phyloP scores from a whole-genome alignment of 2,113 vertebrate genomes.

The Carettochelys insculpta region DNA sequence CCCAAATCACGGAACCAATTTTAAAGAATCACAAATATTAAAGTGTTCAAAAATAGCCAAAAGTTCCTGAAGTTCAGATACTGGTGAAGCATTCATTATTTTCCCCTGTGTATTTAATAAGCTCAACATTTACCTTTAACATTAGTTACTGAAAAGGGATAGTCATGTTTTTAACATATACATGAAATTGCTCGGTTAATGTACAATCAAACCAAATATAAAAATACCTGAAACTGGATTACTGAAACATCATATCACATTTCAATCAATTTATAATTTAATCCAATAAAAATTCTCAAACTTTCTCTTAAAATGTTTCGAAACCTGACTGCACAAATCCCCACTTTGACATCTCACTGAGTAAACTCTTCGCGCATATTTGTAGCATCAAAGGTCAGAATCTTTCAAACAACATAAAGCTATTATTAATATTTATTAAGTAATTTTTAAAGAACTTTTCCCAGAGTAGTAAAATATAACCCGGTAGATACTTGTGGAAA shows the following conservation, averaged over 20 bases:
- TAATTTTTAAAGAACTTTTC: not conserved
- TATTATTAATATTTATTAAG: not conserved
- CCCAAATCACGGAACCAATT: not conserved
- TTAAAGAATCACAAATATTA: not conserved
- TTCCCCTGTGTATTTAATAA: not conserved
- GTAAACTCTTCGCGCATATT: not conserved
- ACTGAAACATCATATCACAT: not conserved
- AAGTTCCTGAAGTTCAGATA: not conserved
- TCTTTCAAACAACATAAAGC: not conserved
- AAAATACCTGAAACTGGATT: not conserved
- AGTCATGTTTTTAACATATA: not conserved
- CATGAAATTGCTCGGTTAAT: not conserved
- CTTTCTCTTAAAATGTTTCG: not conserved
- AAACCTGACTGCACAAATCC: not conserved
- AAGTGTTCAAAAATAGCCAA: not conserved
- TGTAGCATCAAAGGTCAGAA: not conserved
- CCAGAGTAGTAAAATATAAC: not conserved
- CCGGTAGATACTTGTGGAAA: not conserved
- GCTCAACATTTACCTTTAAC: not conserved
- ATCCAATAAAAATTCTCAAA: not conserved
- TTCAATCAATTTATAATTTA: not conserved
- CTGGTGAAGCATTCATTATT: not conserved
- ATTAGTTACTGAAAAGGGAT: not conserved
- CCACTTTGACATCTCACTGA: not conserved
- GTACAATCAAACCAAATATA: not conserved